phyloP scores from a whole-genome alignment of 2,797 vertebrate species.

The Huso huso region DNA sequence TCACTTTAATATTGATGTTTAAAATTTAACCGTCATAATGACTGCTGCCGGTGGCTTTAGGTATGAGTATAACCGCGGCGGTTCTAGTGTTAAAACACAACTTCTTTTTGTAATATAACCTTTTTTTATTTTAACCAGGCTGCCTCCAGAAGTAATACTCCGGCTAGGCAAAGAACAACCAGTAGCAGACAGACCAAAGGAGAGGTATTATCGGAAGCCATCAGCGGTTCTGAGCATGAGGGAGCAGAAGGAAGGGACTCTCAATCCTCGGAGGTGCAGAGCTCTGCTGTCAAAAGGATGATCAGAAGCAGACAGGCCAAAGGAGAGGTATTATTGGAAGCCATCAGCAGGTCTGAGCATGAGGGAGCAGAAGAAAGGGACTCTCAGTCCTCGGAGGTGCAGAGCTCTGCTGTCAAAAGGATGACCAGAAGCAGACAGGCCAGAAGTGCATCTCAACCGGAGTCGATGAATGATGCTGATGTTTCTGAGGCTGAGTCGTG shows the following conservation, averaged over 20 bases:
- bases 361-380: conserved; percentile 28
- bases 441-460: conserved; percentile 31
- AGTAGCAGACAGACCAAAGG: conserved; percentile 37
- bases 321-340: conserved; percentile 29
- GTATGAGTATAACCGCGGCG: no score
- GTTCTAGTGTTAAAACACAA: no score
- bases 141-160: conserved; percentile 30
- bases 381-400: conserved; percentile 11
- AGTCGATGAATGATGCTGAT: conserved; percentile 59
- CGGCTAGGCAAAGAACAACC: conserved; percentile 30
- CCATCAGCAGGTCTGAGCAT: conserved; percentile 17
- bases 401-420: conserved; percentile 20
- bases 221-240: conserved; percentile 19
- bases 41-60: no score
- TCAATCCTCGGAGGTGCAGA: conserved; percentile 15
- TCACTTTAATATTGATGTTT: no score
- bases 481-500: conserved; percentile 75
- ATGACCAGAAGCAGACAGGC: conserved; percentile 40
- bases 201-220: conserved; percentile 26
- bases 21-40: no score
- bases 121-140: conserved; percentile 30
- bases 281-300: conserved; percentile 20
- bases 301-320: conserved; percentile 39
- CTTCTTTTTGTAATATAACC: no score
- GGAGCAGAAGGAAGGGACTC: conserved; percentile 27